Evolutionary conservation across 2,113 vertebrate genomes (phyloP).

Genomic region (Osmerus eperlanus): DNA sequence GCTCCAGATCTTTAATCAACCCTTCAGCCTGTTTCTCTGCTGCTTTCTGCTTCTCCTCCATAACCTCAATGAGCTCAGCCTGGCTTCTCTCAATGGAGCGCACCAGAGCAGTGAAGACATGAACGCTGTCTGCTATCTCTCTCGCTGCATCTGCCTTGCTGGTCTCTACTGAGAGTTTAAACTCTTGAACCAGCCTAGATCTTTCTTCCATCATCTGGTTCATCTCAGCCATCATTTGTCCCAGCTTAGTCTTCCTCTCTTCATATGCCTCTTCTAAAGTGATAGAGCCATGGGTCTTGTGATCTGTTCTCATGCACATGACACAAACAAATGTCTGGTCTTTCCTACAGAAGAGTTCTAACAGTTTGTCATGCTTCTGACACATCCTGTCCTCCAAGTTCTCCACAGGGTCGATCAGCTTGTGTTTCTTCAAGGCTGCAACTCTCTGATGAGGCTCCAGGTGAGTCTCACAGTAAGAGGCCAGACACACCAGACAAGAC

Average conservation of each 20-base stretch:
- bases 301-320: too few relatives aligned
- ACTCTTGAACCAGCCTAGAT: background rate
- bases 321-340: too few relatives aligned
- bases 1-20: too few relatives aligned
- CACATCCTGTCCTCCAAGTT: constrained; percentile 17
- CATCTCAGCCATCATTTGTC: too few relatives aligned
- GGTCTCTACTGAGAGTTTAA: background rate
- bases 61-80: background rate
- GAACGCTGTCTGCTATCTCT: background rate
- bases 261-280: background rate
- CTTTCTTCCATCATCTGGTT: too few relatives aligned
- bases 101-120: background rate
- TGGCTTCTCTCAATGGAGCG: background rate
- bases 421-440: background rate
- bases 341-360: too few relatives aligned
- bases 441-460: background rate
- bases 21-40: too few relatives aligned
- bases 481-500: constrained; percentile 32
- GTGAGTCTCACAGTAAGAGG: too few relatives aligned
- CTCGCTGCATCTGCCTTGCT: background rate
- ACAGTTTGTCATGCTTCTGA: background rate
- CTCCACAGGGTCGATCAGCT: background rate
- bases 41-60: too few relatives aligned
- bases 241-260: background rate
- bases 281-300: too few relatives aligned